phyloP scores from a whole-genome alignment of 2,113 vertebrate species.

The Ivindomyrus marchei region DNA sequence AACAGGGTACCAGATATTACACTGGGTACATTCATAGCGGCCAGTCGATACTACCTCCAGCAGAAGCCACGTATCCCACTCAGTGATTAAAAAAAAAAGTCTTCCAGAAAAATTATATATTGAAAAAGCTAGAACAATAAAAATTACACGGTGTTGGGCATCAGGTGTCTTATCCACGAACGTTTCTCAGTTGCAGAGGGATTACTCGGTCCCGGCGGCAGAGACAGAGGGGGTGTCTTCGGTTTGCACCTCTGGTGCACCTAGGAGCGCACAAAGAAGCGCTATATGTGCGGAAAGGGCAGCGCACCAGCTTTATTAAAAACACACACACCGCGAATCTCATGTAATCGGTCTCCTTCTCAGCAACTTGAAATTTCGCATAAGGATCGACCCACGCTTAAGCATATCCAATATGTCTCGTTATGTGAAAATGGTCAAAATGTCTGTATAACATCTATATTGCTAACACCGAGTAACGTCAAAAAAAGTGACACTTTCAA shows the following conservation, averaged over 20 bases:
- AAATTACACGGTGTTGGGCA: not conserved
- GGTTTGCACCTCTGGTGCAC: not conserved
- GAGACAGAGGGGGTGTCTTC: not conserved
- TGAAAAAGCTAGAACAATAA: not conserved
- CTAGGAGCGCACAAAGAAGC: not conserved
- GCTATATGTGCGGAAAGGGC: not conserved
- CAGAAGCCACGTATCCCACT: not conserved
- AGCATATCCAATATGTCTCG: not conserved
- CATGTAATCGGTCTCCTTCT: not conserved
- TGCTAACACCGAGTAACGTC: not conserved
- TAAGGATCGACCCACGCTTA: not conserved
- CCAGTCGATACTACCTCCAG: not conserved
- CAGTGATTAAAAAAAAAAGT: not conserved
- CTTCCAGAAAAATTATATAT: not conserved
- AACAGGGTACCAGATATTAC: not conserved
- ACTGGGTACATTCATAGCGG: slow-evolving; percentile 3
- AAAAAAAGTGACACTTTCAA: not conserved
- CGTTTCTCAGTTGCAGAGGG: not conserved
- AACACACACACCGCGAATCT: not conserved
- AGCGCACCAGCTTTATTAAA: not conserved
- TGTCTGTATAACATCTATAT: not conserved
- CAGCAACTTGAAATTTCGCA: not conserved
- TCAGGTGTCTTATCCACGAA: not conserved
- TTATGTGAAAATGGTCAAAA: not conserved
- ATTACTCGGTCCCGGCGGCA: not conserved